Evolutionary conservation across 2,888 invertebrate species (phyloP), one percentile per base, ranked within the genome.

Genomic region (Tipula confusa): DNA sequence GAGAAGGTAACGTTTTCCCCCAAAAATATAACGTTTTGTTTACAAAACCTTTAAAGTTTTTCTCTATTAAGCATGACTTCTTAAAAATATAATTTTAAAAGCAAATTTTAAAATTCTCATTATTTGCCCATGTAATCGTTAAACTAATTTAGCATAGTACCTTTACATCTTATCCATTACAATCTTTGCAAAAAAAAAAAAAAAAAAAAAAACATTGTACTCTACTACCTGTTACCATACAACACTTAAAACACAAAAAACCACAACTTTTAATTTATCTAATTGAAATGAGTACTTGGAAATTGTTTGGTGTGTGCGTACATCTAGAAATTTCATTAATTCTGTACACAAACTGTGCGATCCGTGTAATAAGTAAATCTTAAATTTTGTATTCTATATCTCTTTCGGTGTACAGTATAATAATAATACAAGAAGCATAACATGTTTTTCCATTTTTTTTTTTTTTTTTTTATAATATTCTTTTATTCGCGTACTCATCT

Each of bases 201-300:
- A n/a, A n/a, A n/a, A n/a, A n/a, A n/a, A 64, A 15, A n/a, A 64
- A 18, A 64, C 13, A 64, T 64, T 24, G n/a, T 64, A 9, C 24
- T 24, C 64, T 2, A 24, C 64, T 64, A 64, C 64, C 64, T 64
- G 64, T 64, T 64, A 64, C 64, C 64, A 64, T 24, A 64, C 7
- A 64, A 64, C 64, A 64, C 64, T 64, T 64, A 64, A 64, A 24
- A n/a, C n/a, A n/a, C n/a, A n/a, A n/a, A 7, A 64, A 64, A 64
- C 64, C 64, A 24, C 64, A 64, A 64, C 64, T 64, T 64, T 64
- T 64, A 64, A 64, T 64, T 64, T 64, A 64, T 64, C 64, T 64
- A 64, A 64, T 64, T 64, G 64, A 64, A 64, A 64, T 64, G 24
- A 64, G 64, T 64, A 64, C 24, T 24, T 64, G 9, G 9, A 24